Evolutionary conservation across 2,888 invertebrate genomes (phyloP).

Genomic region (Melipona bicolor): DNA sequence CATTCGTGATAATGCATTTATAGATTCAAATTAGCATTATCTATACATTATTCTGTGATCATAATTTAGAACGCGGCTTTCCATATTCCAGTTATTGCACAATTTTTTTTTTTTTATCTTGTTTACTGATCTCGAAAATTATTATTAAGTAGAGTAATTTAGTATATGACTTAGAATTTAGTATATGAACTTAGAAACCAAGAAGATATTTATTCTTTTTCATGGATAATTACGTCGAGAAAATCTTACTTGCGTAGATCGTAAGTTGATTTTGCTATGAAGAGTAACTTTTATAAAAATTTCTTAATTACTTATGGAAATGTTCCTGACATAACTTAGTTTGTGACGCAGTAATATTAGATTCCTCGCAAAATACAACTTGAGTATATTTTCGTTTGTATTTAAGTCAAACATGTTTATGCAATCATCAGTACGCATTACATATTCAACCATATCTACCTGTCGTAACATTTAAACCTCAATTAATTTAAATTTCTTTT

Average conservation of each 20-base stretch:
- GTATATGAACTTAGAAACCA: background rate
- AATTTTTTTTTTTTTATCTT: slow-evolving; percentile 42
- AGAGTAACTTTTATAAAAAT: slow-evolving; percentile 45
- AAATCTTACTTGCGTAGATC: slow-evolving; percentile 58
- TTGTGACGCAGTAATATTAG: slow-evolving; percentile 38
- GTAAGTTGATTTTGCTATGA: slow-evolving; percentile 53
- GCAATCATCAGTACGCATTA: background rate
- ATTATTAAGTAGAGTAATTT: slow-evolving; percentile 35
- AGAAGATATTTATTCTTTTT: slow-evolving; percentile 53
- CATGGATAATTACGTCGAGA: slow-evolving; percentile 23
- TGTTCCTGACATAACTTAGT: slow-evolving; percentile 61
- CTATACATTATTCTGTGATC: slow-evolving; percentile 45
- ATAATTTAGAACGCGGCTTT: slow-evolving; percentile 33
- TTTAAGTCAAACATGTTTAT: background rate
- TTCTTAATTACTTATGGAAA: slow-evolving; percentile 46
- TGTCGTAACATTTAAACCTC: slow-evolving; percentile 33
- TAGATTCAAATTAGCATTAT: slow-evolving; percentile 44
- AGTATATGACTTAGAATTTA: slow-evolving; percentile 8
- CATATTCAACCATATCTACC: slow-evolving; percentile 27
- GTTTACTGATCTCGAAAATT: slow-evolving; percentile 58
- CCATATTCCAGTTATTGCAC: slow-evolving; percentile 46
- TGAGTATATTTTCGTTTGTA: slow-evolving; percentile 28
- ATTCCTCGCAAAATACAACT: slow-evolving; percentile 6
- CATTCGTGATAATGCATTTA: slow-evolving; percentile 35
- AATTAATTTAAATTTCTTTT: slow-evolving; percentile 37